A percentile compares a stretch with the other conserved stretches of the same genome.
These are phyloP conservation scores for Pristiophorus japonicus DNA, from an alignment of 2,113 vertebrate species.

Conservation along the genomic window DNA sequence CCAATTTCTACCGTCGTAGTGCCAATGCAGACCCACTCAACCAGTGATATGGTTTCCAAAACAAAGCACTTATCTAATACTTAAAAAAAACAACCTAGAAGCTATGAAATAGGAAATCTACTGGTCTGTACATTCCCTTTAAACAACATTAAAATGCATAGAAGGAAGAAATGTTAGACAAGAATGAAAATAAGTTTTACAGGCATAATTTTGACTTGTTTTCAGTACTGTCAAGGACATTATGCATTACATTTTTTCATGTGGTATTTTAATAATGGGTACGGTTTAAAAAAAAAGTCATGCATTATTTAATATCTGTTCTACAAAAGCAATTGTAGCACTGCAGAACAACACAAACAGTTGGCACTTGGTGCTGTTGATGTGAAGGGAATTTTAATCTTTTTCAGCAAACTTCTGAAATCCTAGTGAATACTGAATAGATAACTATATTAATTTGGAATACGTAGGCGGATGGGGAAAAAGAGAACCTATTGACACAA, in stretches of 20 bases:
- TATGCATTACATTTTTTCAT: background rate
- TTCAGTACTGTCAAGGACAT: background rate
- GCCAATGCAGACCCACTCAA: background rate
- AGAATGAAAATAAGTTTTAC: background rate
- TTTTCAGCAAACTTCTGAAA: conserved; percentile 24
- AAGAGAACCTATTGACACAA: conserved; percentile 15
- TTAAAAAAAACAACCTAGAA: too few relatives aligned
- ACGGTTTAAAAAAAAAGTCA: background rate
- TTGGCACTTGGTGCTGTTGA: background rate
- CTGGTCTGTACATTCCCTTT: background rate
- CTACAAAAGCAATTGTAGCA: background rate
- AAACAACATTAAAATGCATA: background rate
- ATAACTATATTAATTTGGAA: background rate
- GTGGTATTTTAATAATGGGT: conserved; percentile 23
- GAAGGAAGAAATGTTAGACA: background rate
- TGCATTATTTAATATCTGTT: conserved; percentile 23
- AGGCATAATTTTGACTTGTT: background rate
- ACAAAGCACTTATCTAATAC: too few relatives aligned
- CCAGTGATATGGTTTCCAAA: background rate
- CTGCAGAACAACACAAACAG: background rate
- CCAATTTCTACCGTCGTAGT: background rate
- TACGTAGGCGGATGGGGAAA: background rate
- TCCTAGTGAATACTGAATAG: conserved; percentile 24
- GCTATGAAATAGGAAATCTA: background rate
- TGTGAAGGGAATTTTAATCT: conserved; percentile 24